Evolutionary conservation across 2,113 vertebrate genomes (phyloP).

Genomic region (Salvelinus sp.): DNA sequence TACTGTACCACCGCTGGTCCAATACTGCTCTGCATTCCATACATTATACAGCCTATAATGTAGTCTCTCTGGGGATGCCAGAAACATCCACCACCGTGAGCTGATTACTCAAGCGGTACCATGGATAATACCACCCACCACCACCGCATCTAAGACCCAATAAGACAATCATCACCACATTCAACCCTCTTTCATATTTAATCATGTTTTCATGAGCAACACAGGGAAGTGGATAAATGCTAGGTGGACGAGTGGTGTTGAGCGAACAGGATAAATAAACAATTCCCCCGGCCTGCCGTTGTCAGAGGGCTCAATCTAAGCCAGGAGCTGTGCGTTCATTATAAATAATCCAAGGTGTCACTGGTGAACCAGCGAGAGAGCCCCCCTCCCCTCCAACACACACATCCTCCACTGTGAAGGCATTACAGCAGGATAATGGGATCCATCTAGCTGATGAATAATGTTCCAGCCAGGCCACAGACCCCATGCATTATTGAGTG

Average conservation of each 20-base stretch:
- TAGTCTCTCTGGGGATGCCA: background rate
- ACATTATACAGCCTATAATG: background rate
- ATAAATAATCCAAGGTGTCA: conserved; percentile 59
- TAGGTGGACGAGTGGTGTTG: background rate
- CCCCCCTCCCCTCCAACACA: background rate
- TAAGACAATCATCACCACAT: background rate
- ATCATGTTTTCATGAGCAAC: background rate
- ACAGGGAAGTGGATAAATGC: background rate
- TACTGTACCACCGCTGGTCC: background rate
- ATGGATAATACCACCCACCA: background rate
- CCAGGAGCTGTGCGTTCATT: conserved; percentile 38
- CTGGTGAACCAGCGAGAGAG: conserved; percentile 15
- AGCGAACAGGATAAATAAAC: conserved; percentile 47
- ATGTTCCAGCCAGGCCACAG: conserved; percentile 64
- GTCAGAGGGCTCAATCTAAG: conserved; percentile 23
- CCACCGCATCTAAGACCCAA: background rate
- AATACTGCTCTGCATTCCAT: background rate
- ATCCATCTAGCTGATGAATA: conserved; percentile 69
- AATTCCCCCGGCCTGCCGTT: background rate
- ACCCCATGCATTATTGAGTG: conserved; percentile 73
- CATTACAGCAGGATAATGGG: conserved; percentile 52
- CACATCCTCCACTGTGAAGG: background rate
- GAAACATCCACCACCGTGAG: background rate
- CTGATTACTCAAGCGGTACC: conserved; percentile 2
- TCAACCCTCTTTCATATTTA: background rate